These are phyloP conservation scores for Ochotona princeps DNA, from an alignment of 2,113 vertebrate genomes.

Conservation along the genomic window DNA sequence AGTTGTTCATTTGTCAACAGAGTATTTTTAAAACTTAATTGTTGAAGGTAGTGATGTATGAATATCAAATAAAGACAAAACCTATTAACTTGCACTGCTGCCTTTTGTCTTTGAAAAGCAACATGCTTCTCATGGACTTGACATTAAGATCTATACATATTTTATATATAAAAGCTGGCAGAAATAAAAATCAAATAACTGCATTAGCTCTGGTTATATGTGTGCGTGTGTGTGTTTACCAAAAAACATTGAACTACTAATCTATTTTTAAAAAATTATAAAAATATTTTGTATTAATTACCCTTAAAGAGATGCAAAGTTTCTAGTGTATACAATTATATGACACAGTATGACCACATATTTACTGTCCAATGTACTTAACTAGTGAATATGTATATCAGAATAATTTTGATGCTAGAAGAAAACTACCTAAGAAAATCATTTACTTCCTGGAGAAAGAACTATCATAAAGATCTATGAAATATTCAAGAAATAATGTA, in stretches of 20 bases:
- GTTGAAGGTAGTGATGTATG: conserved; percentile 25
- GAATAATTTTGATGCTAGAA: not conserved
- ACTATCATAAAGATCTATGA: not conserved
- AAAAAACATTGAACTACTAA: not conserved
- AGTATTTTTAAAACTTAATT: conserved; percentile 59
- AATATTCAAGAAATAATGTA: not conserved
- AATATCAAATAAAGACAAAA: conserved; percentile 37
- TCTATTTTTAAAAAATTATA: conserved; percentile 4
- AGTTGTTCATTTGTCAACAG: conserved; percentile 47
- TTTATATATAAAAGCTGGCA: not conserved
- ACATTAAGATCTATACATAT: not conserved
- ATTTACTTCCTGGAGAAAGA: conserved; percentile 13
- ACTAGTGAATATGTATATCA: not conserved
- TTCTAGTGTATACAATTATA: not conserved
- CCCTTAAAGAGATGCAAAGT: not conserved
- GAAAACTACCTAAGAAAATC: conserved; percentile 18
- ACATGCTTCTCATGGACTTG: not conserved
- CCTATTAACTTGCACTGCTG: not conserved
- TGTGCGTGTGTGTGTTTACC: not conserved
- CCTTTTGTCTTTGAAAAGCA: not conserved
- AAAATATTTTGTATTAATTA: not conserved
- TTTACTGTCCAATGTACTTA: not conserved
- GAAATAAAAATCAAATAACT: conserved; percentile 7
- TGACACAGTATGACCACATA: not conserved
- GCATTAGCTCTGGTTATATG: not conserved